Conservation (phyloP, 2,113 vertebrate species). For the Hippocampus mohnikei region DNA sequence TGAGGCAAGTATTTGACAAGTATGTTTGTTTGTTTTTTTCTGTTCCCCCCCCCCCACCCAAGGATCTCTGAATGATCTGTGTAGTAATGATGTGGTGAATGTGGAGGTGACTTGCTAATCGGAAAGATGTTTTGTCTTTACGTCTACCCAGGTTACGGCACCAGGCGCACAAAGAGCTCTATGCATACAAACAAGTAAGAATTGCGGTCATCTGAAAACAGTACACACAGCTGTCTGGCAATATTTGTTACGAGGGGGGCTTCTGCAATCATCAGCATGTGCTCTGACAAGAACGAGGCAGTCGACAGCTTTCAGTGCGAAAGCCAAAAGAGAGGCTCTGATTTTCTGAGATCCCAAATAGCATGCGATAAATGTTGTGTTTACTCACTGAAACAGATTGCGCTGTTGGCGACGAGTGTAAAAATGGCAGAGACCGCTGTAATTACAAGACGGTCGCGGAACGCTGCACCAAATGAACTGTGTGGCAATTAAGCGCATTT, state of each 20-base stretch:
- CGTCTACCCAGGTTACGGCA: constrained; percentile 86
- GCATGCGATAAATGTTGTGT: background rate
- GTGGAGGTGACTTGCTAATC: constrained; percentile 35
- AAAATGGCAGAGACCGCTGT: too few species aligned
- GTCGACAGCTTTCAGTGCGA: background rate
- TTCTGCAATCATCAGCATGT: background rate
- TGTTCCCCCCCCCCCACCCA: constrained; percentile 17
- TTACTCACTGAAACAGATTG: too few species aligned
- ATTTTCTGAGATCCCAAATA: background rate
- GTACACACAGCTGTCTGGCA: background rate
- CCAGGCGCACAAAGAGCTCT: constrained; percentile 97
- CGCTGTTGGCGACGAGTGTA: too few species aligned
- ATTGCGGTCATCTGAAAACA: background rate
- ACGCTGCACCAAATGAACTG: too few species aligned
- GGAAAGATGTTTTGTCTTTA: constrained; percentile 47
- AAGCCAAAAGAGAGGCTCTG: background rate
- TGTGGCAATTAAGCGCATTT: too few species aligned
- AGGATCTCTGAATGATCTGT: constrained; percentile 38
- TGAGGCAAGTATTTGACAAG: constrained; percentile 23
- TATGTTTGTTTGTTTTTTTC: constrained; percentile 15
- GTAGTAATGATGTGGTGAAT: background rate
- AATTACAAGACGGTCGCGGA: too few species aligned
- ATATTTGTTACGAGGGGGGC: background rate
- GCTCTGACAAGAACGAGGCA: background rate
- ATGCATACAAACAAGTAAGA: constrained; percentile 97